Evolutionary conservation across 2,888 invertebrate species (phyloP), one percentile per base, ranked within the genome.

Genomic region (Drosophila buzzatii): DNA sequence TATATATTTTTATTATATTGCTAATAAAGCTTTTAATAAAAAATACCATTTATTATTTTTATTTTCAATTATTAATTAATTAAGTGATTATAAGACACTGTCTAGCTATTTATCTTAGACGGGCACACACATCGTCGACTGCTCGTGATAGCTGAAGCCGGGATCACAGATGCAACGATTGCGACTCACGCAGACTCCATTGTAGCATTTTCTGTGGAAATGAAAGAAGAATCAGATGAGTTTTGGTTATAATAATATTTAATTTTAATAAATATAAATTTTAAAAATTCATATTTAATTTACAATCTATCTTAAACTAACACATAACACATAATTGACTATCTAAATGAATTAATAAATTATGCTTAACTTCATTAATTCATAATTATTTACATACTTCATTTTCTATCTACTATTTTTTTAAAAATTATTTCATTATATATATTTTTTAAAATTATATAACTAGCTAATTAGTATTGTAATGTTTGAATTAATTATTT

Each of bases 91-190:
- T 20, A 44, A 20, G 3, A 23, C 10, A 3, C 42, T 5, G 27
- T 33, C 6, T n/a, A 39, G 23, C 8, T 12, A 2, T n/a, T 27
- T 27, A 0, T 14, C 5, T 64, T 67, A 91, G 20, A 77, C 63
- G 0, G 92, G 92, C 53, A 92, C 81, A 74, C 93, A 93, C 59
- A 89, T 90, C 18, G 82, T 89, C 0, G 92, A 90, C 39, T 85
- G 90, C 61, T 92, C 91, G 42, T 93, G 92, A 56, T 92, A 92
- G 31, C 75, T 81, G 47, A 70, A 93, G n/a, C 92, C 93, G 2
- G 90, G 78, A 76, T 92, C 91, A 57, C 93, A 93, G 33, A 92
- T 90, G 57, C 93, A 93, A 4, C 88, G 85, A 73, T 94, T 91
- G 0, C 92, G 93, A 60, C 82, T 68, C 78, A 93, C 73, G 56